phyloP scores from a whole-genome alignment of 2,797 vertebrate species.

The Brotula barbata region DNA sequence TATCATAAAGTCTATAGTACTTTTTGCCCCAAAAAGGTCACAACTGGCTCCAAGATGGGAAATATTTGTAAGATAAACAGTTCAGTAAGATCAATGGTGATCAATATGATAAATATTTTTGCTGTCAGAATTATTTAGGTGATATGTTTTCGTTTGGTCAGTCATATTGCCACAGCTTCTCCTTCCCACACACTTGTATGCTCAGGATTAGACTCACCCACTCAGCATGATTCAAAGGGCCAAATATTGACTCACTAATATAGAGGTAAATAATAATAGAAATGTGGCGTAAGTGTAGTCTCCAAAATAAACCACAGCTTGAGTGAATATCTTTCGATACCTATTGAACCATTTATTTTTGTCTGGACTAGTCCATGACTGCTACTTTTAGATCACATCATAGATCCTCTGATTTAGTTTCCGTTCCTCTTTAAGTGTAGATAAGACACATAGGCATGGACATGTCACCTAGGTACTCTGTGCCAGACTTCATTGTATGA shows the following conservation, averaged over 20 bases:
- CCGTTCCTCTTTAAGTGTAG: not conserved
- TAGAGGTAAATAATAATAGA: constrained; percentile 36
- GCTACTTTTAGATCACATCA: constrained; percentile 26
- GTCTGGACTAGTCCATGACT: not conserved
- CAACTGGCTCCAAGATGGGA: too few species aligned
- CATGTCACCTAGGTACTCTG: constrained; percentile 12
- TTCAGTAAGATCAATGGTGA: too few species aligned
- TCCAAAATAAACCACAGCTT: constrained; percentile 13
- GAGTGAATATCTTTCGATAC: not conserved
- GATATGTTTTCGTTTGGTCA: constrained; percentile 12
- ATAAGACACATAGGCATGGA: constrained; percentile 33
- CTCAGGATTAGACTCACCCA: constrained; percentile 64
- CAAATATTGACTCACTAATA: constrained; percentile 49
- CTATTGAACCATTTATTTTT: not conserved
- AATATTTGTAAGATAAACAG: too few species aligned
- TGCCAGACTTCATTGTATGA: constrained; percentile 3
- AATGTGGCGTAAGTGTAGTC: constrained; percentile 1
- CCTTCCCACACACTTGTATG: constrained; percentile 39
- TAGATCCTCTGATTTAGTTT: not conserved
- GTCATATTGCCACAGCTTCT: constrained; percentile 22
- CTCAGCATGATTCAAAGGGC: constrained; percentile 64
- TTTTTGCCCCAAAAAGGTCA: too few species aligned
- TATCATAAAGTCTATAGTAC: too few species aligned
- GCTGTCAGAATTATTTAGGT: not conserved
- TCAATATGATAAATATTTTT: too few species aligned